These are phyloP conservation scores for Scomber japonicus DNA, from an alignment of 2,113 vertebrate species.

Conservation along the genomic window DNA sequence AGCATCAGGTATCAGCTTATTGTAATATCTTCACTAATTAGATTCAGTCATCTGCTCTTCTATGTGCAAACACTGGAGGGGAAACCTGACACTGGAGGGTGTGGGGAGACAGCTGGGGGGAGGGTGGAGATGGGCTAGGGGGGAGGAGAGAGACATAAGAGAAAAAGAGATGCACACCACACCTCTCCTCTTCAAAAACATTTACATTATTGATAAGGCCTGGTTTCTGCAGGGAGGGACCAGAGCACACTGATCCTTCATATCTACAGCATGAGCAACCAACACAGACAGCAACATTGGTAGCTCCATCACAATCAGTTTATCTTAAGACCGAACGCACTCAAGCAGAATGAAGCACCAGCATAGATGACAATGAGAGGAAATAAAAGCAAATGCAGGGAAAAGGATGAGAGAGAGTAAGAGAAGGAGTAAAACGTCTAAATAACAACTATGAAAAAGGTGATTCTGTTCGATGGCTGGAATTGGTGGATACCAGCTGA, in stretches of 20 bases:
- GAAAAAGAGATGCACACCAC: constrained; percentile 67
- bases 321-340: constrained; percentile 22
- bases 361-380: neutral
- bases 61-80: constrained; percentile 68
- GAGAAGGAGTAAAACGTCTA: constrained; percentile 11
- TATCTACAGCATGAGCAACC: constrained; percentile 43
- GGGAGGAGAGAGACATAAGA: constrained; percentile 36
- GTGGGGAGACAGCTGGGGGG: constrained; percentile 61
- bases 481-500: constrained; percentile 29
- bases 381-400: constrained; percentile 21
- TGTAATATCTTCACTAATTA: constrained; percentile 84
- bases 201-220: constrained; percentile 84
- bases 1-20: constrained; percentile 83
- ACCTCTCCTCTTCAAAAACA: constrained; percentile 79
- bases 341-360: constrained; percentile 6
- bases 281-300: constrained; percentile 19
- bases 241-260: constrained; percentile 44
- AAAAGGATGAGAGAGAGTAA: constrained; percentile 2
- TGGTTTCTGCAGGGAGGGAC: constrained; percentile 66
- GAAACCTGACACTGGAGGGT: constrained; percentile 80
- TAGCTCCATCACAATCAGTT: neutral
- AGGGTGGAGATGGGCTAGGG: constrained; percentile 25
- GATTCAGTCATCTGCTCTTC: constrained; percentile 82
- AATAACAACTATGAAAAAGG: constrained; percentile 31
- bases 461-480: constrained; percentile 34